Conservation (phyloP, 2,797 vertebrate genomes). For the Lacerta agilis region DNA sequence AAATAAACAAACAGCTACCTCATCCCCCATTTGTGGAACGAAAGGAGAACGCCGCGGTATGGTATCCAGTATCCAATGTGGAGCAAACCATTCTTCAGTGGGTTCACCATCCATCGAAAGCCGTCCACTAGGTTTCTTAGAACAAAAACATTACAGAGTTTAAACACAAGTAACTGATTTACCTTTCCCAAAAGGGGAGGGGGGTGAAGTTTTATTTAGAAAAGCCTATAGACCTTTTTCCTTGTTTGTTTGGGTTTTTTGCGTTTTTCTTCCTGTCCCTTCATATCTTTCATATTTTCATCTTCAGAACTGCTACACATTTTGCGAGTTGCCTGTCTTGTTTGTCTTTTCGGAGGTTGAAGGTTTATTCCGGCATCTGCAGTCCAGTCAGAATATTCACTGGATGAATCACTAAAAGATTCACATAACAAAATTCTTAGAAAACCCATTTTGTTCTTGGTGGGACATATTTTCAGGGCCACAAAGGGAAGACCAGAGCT, state of each 20-base stretch:
- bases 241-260: conserved; percentile 89
- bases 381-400: conserved; percentile 99
- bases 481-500: too few relatives aligned
- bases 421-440: conserved; percentile 40
- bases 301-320: conserved; percentile 92
- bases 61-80: conserved; percentile 94
- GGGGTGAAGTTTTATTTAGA: background rate
- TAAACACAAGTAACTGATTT: background rate
- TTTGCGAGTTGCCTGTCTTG: conserved; percentile 85
- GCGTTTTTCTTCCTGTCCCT: conserved; percentile 80
- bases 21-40: conserved; percentile 98
- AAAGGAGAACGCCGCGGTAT: conserved; percentile 93
- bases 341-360: conserved; percentile 93
- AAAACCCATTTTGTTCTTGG: background rate
- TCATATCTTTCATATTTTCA: conserved; percentile 78
- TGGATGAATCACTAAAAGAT: conserved; percentile 89
- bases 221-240: conserved; percentile 81
- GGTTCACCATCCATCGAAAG: conserved; percentile 87
- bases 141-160: conserved; percentile 20
- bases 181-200: background rate
- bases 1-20: conserved; percentile 78
- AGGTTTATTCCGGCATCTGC: conserved; percentile 98
- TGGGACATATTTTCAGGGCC: too few relatives aligned
- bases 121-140: conserved; percentile 87
- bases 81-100: conserved; percentile 92